phyloP scores from a whole-genome alignment of 1,140 invertebrate species.

The Philopotamus ludificatus region DNA sequence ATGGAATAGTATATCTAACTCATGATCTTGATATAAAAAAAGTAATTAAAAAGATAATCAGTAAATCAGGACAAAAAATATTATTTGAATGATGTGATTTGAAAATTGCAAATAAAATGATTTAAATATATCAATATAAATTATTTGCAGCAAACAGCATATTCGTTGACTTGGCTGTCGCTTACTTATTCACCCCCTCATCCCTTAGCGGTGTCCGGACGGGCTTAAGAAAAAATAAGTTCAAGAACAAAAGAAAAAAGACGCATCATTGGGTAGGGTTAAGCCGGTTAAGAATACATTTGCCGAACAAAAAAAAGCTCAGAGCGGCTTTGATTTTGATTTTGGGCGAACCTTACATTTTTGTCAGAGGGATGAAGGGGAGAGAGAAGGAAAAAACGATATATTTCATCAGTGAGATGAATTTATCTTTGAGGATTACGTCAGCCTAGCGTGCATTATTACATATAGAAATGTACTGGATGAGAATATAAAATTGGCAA shows the following conservation, averaged over 20 bases:
- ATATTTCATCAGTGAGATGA: no score
- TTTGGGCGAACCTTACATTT: conserved; percentile 11
- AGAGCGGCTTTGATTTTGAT: conserved; percentile 15
- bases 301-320: conserved; percentile 12
- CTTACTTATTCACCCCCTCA: conserved; percentile 19
- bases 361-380: background rate
- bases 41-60: no score
- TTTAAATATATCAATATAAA: no score
- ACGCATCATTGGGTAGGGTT: conserved; percentile 23
- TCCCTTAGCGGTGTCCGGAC: background rate
- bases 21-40: no score
- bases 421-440: no score
- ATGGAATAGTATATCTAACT: no score
- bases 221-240: conserved; percentile 21
- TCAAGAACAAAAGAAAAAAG: conserved; percentile 20
- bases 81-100: no score
- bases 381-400: conserved; percentile 3
- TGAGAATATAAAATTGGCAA: no score
- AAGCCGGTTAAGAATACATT: conserved; percentile 24
- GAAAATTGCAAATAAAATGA: no score
- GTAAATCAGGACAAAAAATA: no score
- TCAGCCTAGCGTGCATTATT: no score
- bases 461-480: no score
- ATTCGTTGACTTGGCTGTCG: background rate
- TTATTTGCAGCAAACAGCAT: conserved; percentile 10